Conservation (phyloP, 35 echinoderm and acorn worm genomes). For the Hemicentrotus pulcherrimus region DNA sequence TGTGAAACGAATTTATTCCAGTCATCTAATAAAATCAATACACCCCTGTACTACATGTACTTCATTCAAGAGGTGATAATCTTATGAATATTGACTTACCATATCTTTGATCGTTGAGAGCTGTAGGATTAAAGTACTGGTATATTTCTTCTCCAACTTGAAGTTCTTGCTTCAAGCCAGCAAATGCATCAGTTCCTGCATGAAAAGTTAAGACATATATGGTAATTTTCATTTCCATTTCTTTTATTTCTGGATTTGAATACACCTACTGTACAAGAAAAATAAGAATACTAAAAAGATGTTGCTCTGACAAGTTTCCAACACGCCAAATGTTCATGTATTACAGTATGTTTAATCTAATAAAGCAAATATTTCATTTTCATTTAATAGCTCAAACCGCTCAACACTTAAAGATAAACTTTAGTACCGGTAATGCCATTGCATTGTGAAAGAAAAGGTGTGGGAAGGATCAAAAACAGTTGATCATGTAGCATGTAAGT, state of each 20-base stretch:
- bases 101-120: constrained; percentile 79
- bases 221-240: not conserved
- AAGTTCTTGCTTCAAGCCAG: constrained; percentile 60
- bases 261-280: not conserved
- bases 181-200: constrained; percentile 58
- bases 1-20: not conserved
- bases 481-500: too few relatives aligned
- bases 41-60: too few relatives aligned
- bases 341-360: too few relatives aligned
- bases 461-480: too few relatives aligned
- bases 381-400: too few relatives aligned
- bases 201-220: constrained; percentile 21
- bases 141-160: constrained; percentile 61
- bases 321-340: too few relatives aligned
- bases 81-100: constrained; percentile 53
- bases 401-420: too few relatives aligned
- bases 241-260: not conserved
- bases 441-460: too few relatives aligned
- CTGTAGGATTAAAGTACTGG: constrained; percentile 81
- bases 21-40: not conserved
- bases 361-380: too few relatives aligned
- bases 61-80: not conserved
- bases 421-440: too few relatives aligned
- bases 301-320: not conserved
- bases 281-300: not conserved